Conservation (phyloP, 2,797 vertebrate genomes). For the Anableps anableps region DNA sequence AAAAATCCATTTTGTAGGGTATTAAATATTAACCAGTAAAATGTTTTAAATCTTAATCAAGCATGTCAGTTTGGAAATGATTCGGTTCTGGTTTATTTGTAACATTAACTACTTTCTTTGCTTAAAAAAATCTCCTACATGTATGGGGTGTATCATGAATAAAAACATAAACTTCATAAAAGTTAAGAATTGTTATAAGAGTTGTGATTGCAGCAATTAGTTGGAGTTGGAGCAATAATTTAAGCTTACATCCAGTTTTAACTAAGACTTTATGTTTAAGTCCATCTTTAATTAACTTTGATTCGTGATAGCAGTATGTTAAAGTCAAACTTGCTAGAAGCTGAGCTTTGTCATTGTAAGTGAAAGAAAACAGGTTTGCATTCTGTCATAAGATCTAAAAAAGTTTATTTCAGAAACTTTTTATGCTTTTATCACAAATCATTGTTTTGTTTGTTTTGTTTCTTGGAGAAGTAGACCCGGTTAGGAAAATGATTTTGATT, state of each 20-base stretch:
- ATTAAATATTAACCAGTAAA: neutral
- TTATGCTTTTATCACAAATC: neutral
- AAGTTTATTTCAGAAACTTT: neutral
- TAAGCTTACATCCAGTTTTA: neutral
- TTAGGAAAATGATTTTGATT: neutral
- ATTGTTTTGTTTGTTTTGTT: neutral
- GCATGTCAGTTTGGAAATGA: neutral
- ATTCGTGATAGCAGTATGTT: neutral
- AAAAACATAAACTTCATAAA: neutral
- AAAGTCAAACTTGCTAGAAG: neutral
- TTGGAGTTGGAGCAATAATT: neutral
- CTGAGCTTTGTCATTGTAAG: neutral
- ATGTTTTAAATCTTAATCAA: neutral
- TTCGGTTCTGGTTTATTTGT: too few relatives aligned
- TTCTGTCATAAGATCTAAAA: neutral
- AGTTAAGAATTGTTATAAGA: neutral
- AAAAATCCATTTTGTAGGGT: neutral
- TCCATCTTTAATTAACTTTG: neutral
- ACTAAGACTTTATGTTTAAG: neutral
- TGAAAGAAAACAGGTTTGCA: neutral
- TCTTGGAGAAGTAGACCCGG: too few relatives aligned
- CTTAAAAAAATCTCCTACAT: neutral
- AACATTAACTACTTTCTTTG: neutral
- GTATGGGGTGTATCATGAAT: neutral
- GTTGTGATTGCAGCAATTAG: neutral